Evolutionary conservation across 2,888 invertebrate species (phyloP), one percentile per base, ranked within the genome.

Genomic region (Noctua comes): DNA sequence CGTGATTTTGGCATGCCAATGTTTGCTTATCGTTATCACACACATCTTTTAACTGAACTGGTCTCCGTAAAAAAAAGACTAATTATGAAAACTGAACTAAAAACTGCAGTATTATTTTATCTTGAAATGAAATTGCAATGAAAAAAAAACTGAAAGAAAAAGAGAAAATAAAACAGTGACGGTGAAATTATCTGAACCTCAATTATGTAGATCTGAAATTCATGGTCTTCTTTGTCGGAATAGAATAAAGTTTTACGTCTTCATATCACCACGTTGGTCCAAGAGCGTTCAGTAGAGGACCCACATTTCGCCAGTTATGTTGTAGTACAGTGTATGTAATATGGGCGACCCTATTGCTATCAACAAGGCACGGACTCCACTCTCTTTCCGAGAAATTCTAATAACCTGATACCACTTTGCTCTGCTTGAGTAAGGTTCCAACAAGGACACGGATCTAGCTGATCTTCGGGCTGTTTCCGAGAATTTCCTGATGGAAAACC

Each of bases 231-330:
- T 51, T 62, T 31, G 8, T 43, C 4, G 10, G 40, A 68, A 31
- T 51, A 3, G 31, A 76, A 62, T 77, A n/a, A 76, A 76, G 59
- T 48, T 59, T 31, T 18, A 36, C 10, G 24, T 51, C 31, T 62
- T 62, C 18, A 27, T 8, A 62, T 21, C 18, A 31, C 10, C 31
- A 36, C 21, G 59, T 59, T 59, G 7, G 27, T 59, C 16, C 16
- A 16, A 27, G 27, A 57, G 13, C 3, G 10, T 54, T 10, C 24
- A 54, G 54, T 24, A 11, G 54, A 24, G 24, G 24, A 11, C 10
- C 24, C 54, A 54, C 24, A 54, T 54, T 24, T 54, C 10, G 10
- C 24, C 51, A 54, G 59, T 59, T 59, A 59, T 57, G n/a, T 13
- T n/a, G 13, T 13, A 59, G 27, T 27, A 2, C 31, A 8, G 8